Conservation (phyloP, 2,797 vertebrate genomes). For the Gymnoscopelus braueri region DNA sequence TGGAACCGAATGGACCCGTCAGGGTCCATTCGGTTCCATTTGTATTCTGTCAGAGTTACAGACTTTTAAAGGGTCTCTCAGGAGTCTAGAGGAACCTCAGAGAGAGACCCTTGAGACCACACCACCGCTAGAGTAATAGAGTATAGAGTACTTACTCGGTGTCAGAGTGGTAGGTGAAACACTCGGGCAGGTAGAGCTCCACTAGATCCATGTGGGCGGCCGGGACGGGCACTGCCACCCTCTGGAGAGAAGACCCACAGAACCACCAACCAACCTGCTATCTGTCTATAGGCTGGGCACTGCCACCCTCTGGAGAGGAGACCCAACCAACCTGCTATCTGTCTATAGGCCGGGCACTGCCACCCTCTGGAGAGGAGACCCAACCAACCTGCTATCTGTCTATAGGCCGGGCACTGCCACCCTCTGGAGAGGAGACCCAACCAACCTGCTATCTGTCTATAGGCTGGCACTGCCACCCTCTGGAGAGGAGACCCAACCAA, state of each 20-base stretch:
- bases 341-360: slow-evolving; percentile 15
- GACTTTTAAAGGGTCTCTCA: too few species aligned
- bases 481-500: slow-evolving; percentile 2
- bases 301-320: slow-evolving; percentile 35
- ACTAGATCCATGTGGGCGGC: slow-evolving; percentile 76
- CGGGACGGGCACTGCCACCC: slow-evolving; percentile 46
- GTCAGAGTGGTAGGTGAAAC: slow-evolving; percentile 79
- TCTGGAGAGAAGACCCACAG: slow-evolving; percentile 34
- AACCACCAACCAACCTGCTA: not conserved
- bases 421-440: not conserved
- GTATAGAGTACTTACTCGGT: slow-evolving; percentile 69
- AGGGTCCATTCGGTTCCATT: too few species aligned
- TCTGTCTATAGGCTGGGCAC: not conserved
- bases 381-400: not conserved
- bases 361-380: slow-evolving; percentile 54
- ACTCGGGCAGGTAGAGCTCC: slow-evolving; percentile 80
- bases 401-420: not conserved
- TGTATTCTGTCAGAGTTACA: too few species aligned
- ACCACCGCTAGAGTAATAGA: too few species aligned
- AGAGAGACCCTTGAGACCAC: too few species aligned
- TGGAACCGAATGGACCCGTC: too few species aligned
- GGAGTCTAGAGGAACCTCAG: too few species aligned
- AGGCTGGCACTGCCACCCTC: slow-evolving; percentile 56
- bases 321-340: not conserved
- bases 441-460: not conserved